Evolutionary conservation across 2,797 vertebrate species (phyloP).

Genomic region (Labeo calbasu): DNA sequence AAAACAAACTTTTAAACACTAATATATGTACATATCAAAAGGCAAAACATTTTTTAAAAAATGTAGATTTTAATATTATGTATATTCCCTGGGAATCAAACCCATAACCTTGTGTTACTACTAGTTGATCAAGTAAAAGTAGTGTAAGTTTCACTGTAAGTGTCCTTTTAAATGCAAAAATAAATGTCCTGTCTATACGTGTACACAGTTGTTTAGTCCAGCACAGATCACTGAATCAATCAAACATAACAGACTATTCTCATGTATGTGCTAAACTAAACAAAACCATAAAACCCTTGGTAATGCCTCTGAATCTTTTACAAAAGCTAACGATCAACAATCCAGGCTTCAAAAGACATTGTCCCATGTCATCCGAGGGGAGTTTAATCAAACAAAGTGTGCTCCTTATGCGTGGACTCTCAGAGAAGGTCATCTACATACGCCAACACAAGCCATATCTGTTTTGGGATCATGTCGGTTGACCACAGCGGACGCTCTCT

Average conservation of each 20-base stretch:
- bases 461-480: conserved; percentile 36
- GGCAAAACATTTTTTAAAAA: neutral
- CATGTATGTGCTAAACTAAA: neutral
- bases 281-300: neutral
- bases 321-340: conserved; percentile 2
- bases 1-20: neutral
- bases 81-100: neutral
- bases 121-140: neutral
- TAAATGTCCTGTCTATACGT: neutral
- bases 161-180: neutral
- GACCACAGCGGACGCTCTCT: conserved; percentile 20
- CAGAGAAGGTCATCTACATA: conserved; percentile 32
- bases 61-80: neutral
- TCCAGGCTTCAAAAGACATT: conserved; percentile 25
- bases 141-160: neutral
- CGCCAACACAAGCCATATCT: conserved; percentile 33
- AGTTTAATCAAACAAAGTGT: conserved; percentile 39
- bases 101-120: neutral
- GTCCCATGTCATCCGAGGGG: neutral
- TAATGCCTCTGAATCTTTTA: conserved; percentile 12
- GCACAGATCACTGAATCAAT: neutral
- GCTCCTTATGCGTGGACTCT: conserved; percentile 18
- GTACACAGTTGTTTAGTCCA: neutral
- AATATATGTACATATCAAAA: neutral
- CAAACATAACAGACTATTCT: neutral